phyloP scores from a whole-genome alignment of 2,888 invertebrate genomes.

The Ophioninae sp. region DNA sequence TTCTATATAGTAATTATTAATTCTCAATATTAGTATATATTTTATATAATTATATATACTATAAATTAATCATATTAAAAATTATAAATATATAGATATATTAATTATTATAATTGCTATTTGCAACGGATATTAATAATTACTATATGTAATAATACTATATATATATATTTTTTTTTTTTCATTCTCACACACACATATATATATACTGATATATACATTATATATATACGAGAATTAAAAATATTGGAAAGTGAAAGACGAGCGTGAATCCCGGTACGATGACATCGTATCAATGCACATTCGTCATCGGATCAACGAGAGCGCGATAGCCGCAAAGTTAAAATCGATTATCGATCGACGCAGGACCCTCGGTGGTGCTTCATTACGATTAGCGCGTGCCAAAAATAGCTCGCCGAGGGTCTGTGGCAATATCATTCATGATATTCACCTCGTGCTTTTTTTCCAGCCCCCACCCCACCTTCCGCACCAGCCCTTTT shows the following conservation, averaged over 20 bases:
- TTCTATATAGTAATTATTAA: not conserved
- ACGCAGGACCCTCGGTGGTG: not conserved
- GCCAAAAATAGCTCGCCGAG: not conserved
- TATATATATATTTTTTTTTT: too few relatives aligned
- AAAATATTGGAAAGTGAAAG: not conserved
- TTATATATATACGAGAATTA: not conserved
- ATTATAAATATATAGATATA: too few relatives aligned
- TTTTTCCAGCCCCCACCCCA: not conserved
- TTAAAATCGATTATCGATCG: not conserved
- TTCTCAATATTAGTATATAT: too few relatives aligned
- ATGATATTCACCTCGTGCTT: conserved; percentile 7
- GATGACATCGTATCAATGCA: conserved; percentile 1
- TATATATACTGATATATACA: too few relatives aligned
- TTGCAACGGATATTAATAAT: too few relatives aligned
- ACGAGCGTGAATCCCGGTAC: not conserved
- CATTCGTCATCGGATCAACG: not conserved
- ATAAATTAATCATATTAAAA: too few relatives aligned
- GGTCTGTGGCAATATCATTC: conserved; percentile 9
- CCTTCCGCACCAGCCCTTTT: not conserved
- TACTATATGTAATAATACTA: too few relatives aligned
- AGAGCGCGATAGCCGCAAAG: not conserved
- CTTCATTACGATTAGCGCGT: conserved; percentile 11
- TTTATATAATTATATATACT: too few relatives aligned
- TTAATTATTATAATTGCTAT: too few relatives aligned
- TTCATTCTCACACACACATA: too few relatives aligned